Percentiles rank a stretch among this genome's conserved stretches.
Evolutionary conservation across 2,888 invertebrate genomes (phyloP).

Genomic region (Pseudanteris insignis): DNA sequence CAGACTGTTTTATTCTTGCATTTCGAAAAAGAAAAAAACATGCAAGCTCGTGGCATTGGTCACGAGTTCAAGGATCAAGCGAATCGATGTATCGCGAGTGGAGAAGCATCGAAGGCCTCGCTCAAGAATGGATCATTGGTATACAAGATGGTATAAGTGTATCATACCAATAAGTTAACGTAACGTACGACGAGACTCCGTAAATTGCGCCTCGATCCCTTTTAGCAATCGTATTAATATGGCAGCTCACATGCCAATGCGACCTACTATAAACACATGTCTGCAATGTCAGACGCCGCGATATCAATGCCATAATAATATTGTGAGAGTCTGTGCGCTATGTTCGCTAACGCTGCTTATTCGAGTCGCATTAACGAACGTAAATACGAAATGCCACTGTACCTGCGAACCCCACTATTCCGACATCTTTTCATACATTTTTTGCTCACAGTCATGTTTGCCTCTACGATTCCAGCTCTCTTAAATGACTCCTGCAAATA

Average conservation of each 20-base stretch:
- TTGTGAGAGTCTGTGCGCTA: conserved; percentile 11
- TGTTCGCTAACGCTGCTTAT: no score
- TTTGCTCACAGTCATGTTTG: no score
- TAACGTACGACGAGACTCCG: conserved; percentile 14
- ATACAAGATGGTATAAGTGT: conserved; percentile 20
- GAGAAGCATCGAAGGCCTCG: conserved; percentile 32
- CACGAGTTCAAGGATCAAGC: conserved; percentile 43
- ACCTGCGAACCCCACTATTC: no score
- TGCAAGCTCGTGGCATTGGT: conserved; percentile 30
- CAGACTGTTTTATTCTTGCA: conserved; percentile 24
- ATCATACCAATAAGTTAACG: conserved; percentile 24
- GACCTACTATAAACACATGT: conserved; percentile 37
- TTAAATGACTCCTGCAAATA: background rate
- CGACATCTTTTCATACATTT: no score
- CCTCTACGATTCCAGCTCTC: no score
- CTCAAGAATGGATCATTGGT: conserved; percentile 32
- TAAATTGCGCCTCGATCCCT: conserved; percentile 21
- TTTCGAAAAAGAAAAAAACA: conserved; percentile 6
- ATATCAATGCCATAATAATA: conserved; percentile 18
- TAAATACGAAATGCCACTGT: no score
- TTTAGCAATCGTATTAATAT: conserved; percentile 34
- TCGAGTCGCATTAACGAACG: no score
- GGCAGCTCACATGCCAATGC: conserved; percentile 21
- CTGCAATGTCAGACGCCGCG: conserved; percentile 20
- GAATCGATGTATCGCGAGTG: conserved; percentile 37